phyloP scores from a whole-genome alignment of 2,113 vertebrate genomes.

The Eira barbara region DNA sequence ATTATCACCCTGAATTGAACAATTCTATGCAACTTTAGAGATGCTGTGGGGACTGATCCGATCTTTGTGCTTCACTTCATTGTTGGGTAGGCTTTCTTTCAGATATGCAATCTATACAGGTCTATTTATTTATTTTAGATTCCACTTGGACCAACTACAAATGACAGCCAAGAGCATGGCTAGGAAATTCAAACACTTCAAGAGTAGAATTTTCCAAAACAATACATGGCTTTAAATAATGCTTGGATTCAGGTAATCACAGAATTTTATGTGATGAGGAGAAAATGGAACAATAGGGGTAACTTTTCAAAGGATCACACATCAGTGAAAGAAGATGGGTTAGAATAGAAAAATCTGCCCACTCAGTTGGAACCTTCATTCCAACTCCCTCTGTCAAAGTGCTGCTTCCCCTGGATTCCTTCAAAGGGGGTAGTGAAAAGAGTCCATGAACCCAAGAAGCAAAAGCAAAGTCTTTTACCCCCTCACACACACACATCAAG shows the following conservation, averaged over 20 bases:
- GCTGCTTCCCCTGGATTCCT: background rate
- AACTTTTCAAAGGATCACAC: slow-evolving; percentile 2
- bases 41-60: background rate
- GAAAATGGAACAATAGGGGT: background rate
- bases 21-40: background rate
- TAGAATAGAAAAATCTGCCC: background rate
- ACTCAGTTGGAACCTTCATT: background rate
- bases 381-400: background rate
- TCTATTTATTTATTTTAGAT: background rate
- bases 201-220: background rate
- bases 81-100: background rate
- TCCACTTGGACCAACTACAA: background rate
- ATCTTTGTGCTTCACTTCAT: background rate
- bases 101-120: background rate
- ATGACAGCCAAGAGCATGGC: background rate
- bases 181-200: background rate
- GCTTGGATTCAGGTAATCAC: background rate
- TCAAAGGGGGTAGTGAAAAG: background rate
- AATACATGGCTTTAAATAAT: slow-evolving; percentile 7
- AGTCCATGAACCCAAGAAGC: background rate
- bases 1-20: background rate
- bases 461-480: background rate
- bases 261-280: slow-evolving; percentile 12
- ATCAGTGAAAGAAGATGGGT: background rate
- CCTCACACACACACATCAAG: background rate